A percentile compares a stretch with the other conserved stretches of the same genome.
phyloP scores from a whole-genome alignment of 1,140 invertebrate species.

The Polypedilum pembai region DNA sequence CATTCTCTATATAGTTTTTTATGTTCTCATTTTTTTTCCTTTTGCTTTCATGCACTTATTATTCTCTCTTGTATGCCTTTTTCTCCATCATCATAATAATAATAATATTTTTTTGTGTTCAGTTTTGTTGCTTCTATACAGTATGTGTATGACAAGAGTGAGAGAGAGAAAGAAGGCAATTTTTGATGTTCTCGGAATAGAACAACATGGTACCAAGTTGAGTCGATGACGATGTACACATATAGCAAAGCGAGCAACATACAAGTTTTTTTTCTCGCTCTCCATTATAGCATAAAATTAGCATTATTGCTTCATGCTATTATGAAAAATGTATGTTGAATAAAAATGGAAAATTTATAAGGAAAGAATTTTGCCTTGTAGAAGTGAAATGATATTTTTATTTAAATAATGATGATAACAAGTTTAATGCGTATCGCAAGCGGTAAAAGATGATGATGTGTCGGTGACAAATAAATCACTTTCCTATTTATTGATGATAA shows the following conservation, averaged over 20 bases:
- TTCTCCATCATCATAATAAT: too few relatives aligned
- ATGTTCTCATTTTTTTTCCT: neutral
- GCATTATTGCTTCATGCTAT: neutral
- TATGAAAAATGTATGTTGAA: neutral
- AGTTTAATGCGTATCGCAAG: neutral
- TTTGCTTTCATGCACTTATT: too few relatives aligned
- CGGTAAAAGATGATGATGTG: too few relatives aligned
- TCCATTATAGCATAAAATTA: slow-evolving; percentile 14
- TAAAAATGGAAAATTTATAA: neutral
- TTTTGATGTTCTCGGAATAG: neutral
- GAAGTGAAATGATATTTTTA: neutral
- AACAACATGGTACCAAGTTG: neutral
- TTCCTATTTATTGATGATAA: too few relatives aligned
- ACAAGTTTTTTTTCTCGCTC: neutral
- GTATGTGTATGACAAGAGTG: neutral
- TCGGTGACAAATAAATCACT: too few relatives aligned
- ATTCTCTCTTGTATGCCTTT: too few relatives aligned
- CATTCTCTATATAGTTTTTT: neutral
- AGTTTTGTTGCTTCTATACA: neutral
- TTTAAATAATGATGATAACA: slow-evolving; percentile 2
- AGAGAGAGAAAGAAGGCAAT: neutral
- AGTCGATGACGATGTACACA: too few relatives aligned
- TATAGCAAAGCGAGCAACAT: too few relatives aligned
- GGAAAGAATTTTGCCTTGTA: neutral
- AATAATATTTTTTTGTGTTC: neutral